A percentile compares a stretch with the other conserved stretches of the same genome.
phyloP scores from a whole-genome alignment of 2,888 invertebrate genomes.

The Cantharis flavilabris region DNA sequence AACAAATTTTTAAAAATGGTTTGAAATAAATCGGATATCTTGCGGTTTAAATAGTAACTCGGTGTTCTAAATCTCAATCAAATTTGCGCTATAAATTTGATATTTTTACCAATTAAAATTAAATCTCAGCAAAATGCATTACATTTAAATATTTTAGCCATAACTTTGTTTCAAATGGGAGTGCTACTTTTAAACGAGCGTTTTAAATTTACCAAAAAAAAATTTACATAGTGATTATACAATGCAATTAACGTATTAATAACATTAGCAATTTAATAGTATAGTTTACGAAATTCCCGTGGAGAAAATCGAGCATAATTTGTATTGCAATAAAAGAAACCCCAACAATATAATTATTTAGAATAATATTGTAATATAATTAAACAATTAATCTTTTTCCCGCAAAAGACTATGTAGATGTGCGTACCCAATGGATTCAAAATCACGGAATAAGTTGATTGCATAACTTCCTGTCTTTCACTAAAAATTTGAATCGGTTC shows the following conservation, averaged over 20 bases:
- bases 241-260: neutral
- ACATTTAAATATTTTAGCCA: neutral
- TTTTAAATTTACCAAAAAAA: neutral
- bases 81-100: neutral
- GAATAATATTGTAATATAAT: too few relatives aligned
- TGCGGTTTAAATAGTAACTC: neutral
- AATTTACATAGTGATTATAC: neutral
- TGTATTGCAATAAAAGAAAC: neutral
- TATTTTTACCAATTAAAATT: neutral
- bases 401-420: neutral
- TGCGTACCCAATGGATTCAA: neutral
- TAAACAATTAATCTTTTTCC: neutral
- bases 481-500: neutral
- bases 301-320: neutral
- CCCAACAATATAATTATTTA: neutral
- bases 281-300: neutral
- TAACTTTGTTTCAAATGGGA: neutral
- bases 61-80: neutral
- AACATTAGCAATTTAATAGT: neutral
- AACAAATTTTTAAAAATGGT: neutral
- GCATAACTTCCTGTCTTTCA: neutral
- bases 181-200: neutral
- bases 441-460: neutral
- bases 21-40: neutral
- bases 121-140: neutral